Evolutionary conservation across 2,797 vertebrate genomes (phyloP).

Genomic region (Gadopsis bispinosus): DNA sequence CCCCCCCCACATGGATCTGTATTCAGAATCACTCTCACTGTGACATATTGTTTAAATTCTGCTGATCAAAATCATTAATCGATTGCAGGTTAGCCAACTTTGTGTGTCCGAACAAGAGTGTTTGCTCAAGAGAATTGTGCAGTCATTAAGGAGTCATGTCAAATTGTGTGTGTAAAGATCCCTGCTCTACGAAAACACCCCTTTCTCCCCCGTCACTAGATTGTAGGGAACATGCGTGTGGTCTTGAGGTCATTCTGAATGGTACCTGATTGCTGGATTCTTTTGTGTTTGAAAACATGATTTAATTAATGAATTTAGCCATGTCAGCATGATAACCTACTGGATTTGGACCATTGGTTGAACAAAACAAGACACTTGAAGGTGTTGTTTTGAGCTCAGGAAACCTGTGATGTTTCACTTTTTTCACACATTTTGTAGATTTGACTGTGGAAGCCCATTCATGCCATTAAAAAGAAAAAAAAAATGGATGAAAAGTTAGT

Average conservation of each 20-base stretch:
- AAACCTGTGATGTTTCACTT: neutral
- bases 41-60: conserved; percentile 63
- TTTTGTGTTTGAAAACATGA: neutral
- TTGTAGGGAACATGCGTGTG: neutral
- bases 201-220: neutral
- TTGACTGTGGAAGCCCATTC: neutral
- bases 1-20: conserved; percentile 34
- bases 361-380: neutral
- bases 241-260: neutral
- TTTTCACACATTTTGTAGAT: neutral
- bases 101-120: conserved; percentile 39
- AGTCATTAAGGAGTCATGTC: conserved; percentile 64
- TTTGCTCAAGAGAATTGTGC: conserved; percentile 43
- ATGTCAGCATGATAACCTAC: neutral
- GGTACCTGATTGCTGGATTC: neutral
- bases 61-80: conserved; percentile 73
- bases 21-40: conserved; percentile 65
- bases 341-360: neutral
- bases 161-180: conserved; percentile 8
- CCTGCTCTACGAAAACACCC: neutral
- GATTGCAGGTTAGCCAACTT: conserved; percentile 57
- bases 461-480: neutral
- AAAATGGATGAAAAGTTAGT: neutral
- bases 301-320: no score
- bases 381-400: neutral